These are phyloP conservation scores for Sinocyclocheilus anophthalmus DNA, from an alignment of 2,113 vertebrate species.

Conservation along the genomic window DNA sequence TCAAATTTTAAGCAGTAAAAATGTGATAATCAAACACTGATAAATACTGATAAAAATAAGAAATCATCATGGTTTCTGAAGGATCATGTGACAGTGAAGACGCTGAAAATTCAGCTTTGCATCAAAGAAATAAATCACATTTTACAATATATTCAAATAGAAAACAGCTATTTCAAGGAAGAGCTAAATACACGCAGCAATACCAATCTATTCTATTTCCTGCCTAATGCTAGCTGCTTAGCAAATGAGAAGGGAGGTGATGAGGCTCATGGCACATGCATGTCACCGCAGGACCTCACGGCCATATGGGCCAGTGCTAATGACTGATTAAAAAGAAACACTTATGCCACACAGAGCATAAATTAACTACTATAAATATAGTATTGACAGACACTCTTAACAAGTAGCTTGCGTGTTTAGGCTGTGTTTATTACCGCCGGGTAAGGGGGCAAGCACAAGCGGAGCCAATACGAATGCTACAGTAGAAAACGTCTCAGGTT, in stretches of 20 bases:
- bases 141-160: too few species aligned
- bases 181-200: neutral
- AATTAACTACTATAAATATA: slow-evolving; percentile 21
- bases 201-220: neutral
- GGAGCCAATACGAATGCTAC: neutral
- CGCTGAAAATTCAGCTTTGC: too few species aligned
- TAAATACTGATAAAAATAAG: too few species aligned
- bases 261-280: slow-evolving; percentile 36
- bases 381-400: neutral
- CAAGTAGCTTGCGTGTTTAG: neutral
- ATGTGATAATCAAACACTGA: too few species aligned
- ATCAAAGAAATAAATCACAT: neutral
- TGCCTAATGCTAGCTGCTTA: neutral
- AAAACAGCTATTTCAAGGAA: neutral
- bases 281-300: slow-evolving; percentile 40
- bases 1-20: too few species aligned
- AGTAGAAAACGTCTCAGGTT: too few species aligned
- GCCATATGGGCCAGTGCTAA: slow-evolving; percentile 62
- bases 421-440: neutral
- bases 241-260: slow-evolving; percentile 3
- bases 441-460: neutral
- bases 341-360: slow-evolving; percentile 23
- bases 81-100: neutral
- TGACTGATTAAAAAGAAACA: slow-evolving; percentile 45
- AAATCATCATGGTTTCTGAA: too few species aligned